Conservation (phyloP, 1,140 invertebrate species). For the Homarus americanus region DNA sequence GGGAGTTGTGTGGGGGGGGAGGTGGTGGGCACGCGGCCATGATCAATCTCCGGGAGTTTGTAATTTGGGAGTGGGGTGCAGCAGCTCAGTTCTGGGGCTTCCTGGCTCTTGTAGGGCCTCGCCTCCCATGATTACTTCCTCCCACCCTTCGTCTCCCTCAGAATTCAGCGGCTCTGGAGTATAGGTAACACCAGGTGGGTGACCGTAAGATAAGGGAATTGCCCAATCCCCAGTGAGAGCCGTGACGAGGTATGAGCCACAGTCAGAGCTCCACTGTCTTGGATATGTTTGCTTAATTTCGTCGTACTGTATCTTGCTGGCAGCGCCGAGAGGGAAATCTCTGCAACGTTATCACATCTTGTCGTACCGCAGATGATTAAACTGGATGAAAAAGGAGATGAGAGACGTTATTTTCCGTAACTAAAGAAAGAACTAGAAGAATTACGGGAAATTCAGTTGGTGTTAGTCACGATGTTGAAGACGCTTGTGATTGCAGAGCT, state of each 20-base stretch:
- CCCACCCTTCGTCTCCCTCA: conserved; percentile 23
- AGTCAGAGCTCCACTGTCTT: conserved; percentile 32
- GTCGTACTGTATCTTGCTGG: conserved; percentile 8
- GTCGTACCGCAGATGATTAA: background rate
- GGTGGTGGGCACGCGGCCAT: conserved; percentile 1
- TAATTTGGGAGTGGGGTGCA: conserved; percentile 65
- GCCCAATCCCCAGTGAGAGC: background rate
- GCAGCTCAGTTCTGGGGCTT: conserved; percentile 33
- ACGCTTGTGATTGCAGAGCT: too few species aligned
- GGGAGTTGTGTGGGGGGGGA: background rate
- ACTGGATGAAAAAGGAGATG: too few species aligned
- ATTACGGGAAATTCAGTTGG: too few species aligned
- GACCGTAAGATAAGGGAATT: background rate
- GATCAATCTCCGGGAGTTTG: conserved; percentile 61
- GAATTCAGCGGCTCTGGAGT: conserved; percentile 11
- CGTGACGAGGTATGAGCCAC: background rate
- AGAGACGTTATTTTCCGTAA: too few species aligned
- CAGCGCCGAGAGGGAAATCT: background rate
- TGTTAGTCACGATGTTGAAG: too few species aligned
- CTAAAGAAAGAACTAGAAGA: too few species aligned
- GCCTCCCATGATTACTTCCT: conserved; percentile 56
- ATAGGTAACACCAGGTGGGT: background rate
- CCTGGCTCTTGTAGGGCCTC: conserved; percentile 39
- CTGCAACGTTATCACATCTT: background rate
- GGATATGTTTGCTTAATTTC: conserved; percentile 63